Conservation (phyloP, 2,797 vertebrate genomes). For the Prionace glauca region DNA sequence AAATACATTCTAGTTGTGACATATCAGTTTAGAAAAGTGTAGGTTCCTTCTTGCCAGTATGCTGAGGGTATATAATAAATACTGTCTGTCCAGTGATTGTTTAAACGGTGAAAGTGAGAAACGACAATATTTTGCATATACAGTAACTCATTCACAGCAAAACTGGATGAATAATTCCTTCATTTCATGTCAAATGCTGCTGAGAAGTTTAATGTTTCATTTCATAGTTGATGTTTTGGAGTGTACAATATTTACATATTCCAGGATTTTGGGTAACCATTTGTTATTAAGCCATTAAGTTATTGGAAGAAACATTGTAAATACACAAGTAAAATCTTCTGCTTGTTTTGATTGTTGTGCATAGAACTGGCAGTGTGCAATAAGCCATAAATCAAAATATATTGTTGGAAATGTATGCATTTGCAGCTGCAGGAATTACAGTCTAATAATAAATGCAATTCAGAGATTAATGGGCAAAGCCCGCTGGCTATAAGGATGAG, state of each 20-base stretch:
- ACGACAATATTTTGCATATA: background rate
- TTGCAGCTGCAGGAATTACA: background rate
- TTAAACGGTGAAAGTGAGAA: background rate
- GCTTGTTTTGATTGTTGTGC: background rate
- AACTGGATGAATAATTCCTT: background rate
- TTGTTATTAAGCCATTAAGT: background rate
- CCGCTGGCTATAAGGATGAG: background rate
- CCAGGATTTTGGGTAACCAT: background rate
- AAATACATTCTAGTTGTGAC: background rate
- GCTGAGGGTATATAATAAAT: background rate
- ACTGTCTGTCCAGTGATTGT: background rate
- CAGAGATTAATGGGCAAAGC: background rate
- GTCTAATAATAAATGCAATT: background rate
- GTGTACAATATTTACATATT: background rate
- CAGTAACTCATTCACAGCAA: constrained; percentile 6
- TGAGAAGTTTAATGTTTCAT: background rate
- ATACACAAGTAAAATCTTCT: background rate
- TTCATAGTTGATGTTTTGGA: background rate
- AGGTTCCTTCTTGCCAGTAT: background rate
- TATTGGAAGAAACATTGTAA: background rate
- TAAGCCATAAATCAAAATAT: background rate
- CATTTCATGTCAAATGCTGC: background rate
- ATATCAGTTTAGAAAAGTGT: background rate
- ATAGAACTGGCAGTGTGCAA: background rate
- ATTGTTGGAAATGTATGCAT: background rate